phyloP scores from a whole-genome alignment of 1,140 invertebrate genomes.

The Bilobella aurantiaca region DNA sequence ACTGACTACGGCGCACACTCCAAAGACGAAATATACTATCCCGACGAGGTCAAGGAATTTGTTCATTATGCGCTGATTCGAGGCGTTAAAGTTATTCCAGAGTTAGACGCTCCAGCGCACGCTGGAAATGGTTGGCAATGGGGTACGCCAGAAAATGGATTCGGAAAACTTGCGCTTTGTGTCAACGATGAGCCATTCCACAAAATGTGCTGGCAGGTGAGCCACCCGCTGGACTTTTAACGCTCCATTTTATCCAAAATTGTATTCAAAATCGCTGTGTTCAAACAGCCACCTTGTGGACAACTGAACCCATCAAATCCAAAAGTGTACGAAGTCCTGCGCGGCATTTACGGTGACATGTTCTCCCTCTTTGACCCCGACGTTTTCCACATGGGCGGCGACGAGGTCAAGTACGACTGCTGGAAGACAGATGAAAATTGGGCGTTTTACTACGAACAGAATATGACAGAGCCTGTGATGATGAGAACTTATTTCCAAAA shows the following conservation, averaged over 20 bases:
- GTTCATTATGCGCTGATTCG: conserved; percentile 39
- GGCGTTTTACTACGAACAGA: not conserved
- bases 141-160: conserved; percentile 16
- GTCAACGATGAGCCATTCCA: conserved; percentile 32
- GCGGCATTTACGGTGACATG: not conserved
- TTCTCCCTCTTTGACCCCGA: conserved; percentile 1
- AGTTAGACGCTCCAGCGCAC: conserved; percentile 40
- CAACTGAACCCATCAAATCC: conserved; percentile 9
- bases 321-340: not conserved
- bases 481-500: not conserved
- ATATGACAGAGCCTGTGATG: not conserved
- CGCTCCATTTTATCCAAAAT: not conserved
- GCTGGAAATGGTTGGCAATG: conserved; percentile 37
- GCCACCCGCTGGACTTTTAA: conserved; percentile 13
- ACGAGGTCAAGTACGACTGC: conserved; percentile 37
- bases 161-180: conserved; percentile 32
- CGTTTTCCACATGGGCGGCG: conserved; percentile 39
- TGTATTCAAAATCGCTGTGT: conserved; percentile 3
- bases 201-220: not conserved
- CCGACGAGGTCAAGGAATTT: conserved; percentile 35
- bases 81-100: conserved; percentile 39
- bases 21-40: conserved; percentile 35
- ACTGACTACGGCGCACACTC: conserved; percentile 39
- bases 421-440: conserved; percentile 32
- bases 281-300: conserved; percentile 31